Percentiles rank a stretch among this genome's conserved stretches.
Evolutionary conservation across 2,797 vertebrate genomes (phyloP).

Genomic region (Anableps anableps): DNA sequence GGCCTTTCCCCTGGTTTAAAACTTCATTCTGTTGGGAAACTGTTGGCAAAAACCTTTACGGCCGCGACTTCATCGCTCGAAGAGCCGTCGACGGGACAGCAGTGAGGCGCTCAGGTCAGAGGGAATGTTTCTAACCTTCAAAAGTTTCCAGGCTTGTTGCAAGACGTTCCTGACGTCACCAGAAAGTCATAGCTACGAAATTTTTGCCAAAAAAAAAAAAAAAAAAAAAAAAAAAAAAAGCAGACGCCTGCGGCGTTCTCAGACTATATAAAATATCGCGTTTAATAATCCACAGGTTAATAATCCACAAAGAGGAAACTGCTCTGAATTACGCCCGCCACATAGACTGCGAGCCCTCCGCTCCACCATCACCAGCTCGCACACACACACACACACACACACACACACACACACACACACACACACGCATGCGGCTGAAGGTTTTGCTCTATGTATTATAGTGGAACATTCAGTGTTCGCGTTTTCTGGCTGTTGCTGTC

Average conservation of each 20-base stretch:
- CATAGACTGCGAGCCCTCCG: conserved; percentile 15
- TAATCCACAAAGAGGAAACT: not conserved
- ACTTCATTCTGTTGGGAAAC: conserved; percentile 12
- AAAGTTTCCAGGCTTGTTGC: conserved; percentile 58
- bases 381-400: not conserved
- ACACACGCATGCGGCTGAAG: not conserved
- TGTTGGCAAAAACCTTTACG: not conserved
- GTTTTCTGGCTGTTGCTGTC: not conserved
- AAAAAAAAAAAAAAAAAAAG: not conserved
- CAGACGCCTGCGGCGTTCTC: not conserved
- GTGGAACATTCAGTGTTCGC: not conserved
- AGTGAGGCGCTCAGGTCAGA: conserved; percentile 61
- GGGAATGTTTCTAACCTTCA: conserved; percentile 33
- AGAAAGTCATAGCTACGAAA: not conserved
- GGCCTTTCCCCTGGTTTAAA: conserved; percentile 31
- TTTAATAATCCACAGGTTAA: not conserved
- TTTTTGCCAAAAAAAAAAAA: conserved; percentile 4
- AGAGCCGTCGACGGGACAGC: conserved; percentile 32
- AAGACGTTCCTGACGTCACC: conserved; percentile 60
- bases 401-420: not conserved
- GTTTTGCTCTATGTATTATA: not conserved
- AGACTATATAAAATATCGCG: not conserved
- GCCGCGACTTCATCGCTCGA: not conserved
- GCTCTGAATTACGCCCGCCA: conserved; percentile 13
- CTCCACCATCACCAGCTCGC: not conserved